phyloP scores from a whole-genome alignment of 2,888 invertebrate species.

The Campaea margaritaria region DNA sequence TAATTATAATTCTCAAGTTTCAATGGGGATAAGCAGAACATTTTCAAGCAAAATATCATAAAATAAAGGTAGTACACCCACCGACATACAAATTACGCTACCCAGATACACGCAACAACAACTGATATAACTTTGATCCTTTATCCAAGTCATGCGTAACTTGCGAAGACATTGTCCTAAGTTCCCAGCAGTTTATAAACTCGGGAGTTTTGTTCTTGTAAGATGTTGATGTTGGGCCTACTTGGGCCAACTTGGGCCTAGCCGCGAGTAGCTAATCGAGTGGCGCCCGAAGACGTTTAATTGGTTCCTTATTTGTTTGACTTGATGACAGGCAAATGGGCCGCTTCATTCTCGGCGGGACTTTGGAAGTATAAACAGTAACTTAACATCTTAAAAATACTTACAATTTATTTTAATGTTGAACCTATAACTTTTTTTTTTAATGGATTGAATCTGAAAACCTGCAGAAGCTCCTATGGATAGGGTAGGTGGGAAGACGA shows the following conservation, averaged over 20 bases:
- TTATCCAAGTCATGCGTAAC: slow-evolving; percentile 17
- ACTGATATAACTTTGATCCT: slow-evolving; percentile 5
- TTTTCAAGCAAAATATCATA: too few species aligned
- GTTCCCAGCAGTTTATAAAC: slow-evolving; percentile 10
- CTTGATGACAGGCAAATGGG: slow-evolving; percentile 44
- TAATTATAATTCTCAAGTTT: too few species aligned
- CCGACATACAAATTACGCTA: too few species aligned
- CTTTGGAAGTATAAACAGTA: neutral
- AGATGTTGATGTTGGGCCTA: slow-evolving; percentile 25
- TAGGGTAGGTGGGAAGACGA: too few species aligned
- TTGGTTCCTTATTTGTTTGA: slow-evolving; percentile 46
- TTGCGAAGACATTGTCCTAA: slow-evolving; percentile 22
- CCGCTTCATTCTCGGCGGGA: slow-evolving; percentile 22
- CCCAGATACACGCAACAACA: slow-evolving; percentile 1
- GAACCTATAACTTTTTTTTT: too few species aligned
- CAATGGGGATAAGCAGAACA: too few species aligned
- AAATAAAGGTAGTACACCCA: too few species aligned
- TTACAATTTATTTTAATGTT: too few species aligned
- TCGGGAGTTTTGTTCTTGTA: slow-evolving; percentile 23
- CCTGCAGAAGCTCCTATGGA: too few species aligned
- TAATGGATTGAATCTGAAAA: too few species aligned
- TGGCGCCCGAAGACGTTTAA: slow-evolving; percentile 29
- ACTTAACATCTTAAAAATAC: too few species aligned
- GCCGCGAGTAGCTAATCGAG: slow-evolving; percentile 14
- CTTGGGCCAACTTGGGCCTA: neutral